Percentiles rank a stretch among this genome's conserved stretches.
These are phyloP conservation scores for Drosophila neutralis DNA, from an alignment of 2,888 invertebrate genomes.

Conservation along the genomic window DNA sequence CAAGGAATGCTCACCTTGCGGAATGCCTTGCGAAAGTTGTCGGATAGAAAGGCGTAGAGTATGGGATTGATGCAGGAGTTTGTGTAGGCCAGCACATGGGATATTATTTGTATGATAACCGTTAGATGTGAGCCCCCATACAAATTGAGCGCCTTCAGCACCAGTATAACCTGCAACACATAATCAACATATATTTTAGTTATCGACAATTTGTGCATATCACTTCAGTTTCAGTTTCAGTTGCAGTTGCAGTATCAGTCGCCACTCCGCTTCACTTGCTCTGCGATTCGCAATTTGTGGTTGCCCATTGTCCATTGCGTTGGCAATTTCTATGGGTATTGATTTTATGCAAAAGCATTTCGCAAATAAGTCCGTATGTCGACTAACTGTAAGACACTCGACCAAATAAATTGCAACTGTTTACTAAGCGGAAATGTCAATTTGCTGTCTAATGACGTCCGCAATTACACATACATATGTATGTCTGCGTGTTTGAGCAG, in stretches of 20 bases:
- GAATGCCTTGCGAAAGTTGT: constrained; percentile 97
- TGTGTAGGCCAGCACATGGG: constrained; percentile 94
- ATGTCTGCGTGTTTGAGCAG: neutral
- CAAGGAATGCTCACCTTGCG: constrained; percentile 85
- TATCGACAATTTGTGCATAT: constrained; percentile 3
- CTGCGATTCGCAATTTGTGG: constrained; percentile 23
- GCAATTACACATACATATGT: constrained; percentile 4
- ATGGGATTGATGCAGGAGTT: constrained; percentile 98
- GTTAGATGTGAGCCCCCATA: constrained; percentile 90
- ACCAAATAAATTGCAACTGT: constrained; percentile 52
- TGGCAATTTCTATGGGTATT: constrained; percentile 55
- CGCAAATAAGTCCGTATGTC: constrained; percentile 20
- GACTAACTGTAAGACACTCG: constrained; percentile 31
- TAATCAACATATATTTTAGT: constrained; percentile 7
- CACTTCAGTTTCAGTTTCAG: neutral
- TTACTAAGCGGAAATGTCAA: constrained; percentile 63
- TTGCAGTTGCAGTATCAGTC: neutral
- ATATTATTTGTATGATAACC: constrained; percentile 91
- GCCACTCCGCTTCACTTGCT: constrained; percentile 10
- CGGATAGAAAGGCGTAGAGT: constrained; percentile 96
- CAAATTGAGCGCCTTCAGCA: constrained; percentile 90
- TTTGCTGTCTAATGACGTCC: constrained; percentile 47
- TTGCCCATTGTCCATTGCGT: constrained; percentile 46
- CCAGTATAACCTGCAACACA: constrained; percentile 89
- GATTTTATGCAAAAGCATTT: constrained; percentile 54